Percentiles rank a stretch among this genome's conserved stretches.
phyloP scores from a whole-genome alignment of 2,888 invertebrate species.

The Sphaerophoria rueppellii region DNA sequence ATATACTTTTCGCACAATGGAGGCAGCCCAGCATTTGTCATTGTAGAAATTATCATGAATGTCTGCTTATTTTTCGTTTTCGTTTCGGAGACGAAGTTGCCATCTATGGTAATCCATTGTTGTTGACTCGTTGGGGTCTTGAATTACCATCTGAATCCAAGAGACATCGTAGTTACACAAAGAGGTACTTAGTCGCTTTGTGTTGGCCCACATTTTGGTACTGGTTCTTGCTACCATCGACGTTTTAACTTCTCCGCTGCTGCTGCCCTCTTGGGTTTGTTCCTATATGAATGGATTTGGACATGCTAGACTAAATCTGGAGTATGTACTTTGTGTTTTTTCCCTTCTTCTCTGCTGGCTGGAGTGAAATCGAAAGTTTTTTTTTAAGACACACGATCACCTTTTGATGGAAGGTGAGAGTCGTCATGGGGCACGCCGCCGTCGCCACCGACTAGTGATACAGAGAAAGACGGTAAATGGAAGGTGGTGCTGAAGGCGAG shows the following conservation, averaged over 20 bases:
- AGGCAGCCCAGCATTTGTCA: constrained; percentile 13
- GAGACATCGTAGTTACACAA: constrained; percentile 36
- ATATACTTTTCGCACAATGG: constrained; percentile 12
- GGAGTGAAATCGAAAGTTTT: constrained; percentile 65
- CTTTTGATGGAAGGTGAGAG: not conserved
- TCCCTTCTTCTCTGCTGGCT: not conserved
- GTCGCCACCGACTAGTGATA: no score
- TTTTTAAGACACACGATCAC: constrained; percentile 28
- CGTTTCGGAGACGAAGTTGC: constrained; percentile 9
- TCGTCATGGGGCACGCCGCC: not conserved
- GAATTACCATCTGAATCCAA: constrained; percentile 51
- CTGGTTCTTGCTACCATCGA: constrained; percentile 50
- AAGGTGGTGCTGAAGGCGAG: not conserved
- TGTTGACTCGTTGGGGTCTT: constrained; percentile 36
- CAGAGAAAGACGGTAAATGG: no score
- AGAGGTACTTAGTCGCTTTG: constrained; percentile 58
- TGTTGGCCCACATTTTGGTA: constrained; percentile 60
- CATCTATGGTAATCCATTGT: constrained; percentile 30
- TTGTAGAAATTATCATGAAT: constrained; percentile 28
- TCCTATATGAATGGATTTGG: constrained; percentile 23
- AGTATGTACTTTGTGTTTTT: constrained; percentile 42
- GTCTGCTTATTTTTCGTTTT: not conserved
- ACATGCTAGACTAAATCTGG: constrained; percentile 64
- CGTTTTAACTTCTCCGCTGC: constrained; percentile 16
- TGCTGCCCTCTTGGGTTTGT: not conserved